Evolutionary conservation across 1,140 invertebrate genomes (phyloP), one percentile per base, ranked within the genome.

Genomic region (Teleopsis dalmanni): DNA sequence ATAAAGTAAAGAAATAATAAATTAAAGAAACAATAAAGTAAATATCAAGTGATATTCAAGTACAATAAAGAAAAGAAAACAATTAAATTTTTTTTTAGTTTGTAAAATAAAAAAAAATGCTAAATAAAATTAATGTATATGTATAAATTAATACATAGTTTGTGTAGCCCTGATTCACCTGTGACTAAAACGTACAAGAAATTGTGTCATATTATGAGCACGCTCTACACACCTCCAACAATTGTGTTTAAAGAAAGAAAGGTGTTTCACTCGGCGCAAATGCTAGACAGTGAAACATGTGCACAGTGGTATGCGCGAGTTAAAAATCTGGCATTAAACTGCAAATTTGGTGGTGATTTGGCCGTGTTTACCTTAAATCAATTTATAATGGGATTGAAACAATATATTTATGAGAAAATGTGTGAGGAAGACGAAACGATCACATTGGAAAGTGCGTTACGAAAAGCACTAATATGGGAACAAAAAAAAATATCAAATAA

Each of bases 301-400:
- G 26, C 43, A 16, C 6, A 31, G 29, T 34, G 26, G 44, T 47
- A 23, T 23, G 44, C 44, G 1, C 16, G 31, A 34, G 23, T 36
- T 11, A 47, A 47, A 23, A 34, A 33, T 13, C 23, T 47, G 22
- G 44, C 44, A 8, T 34, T 47, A 6, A 36, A 36, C 25, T 47
- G 44, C 25, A 47, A 36, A 47, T 47, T 47, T 47, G 33, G 33
- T 6, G 22, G 11, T 22, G 10, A 25, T 10, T 25, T 47, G 21
- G 44, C 34, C 9, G 31, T 13, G 35, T 47, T 47, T 21, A 19
- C 35, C 23, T 25, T 35, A 35, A 35, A 22, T n/a, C 19, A 47
- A 47, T 47, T 47, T 35, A 23, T 47, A 10, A 33, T 34, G n/a
- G 44, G 44, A 18, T 19, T 33, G 8, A 5, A n/a, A 44, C 14